Conservation (phyloP, 2,113 vertebrate species). For the Craseonycteris thonglongyai region DNA sequence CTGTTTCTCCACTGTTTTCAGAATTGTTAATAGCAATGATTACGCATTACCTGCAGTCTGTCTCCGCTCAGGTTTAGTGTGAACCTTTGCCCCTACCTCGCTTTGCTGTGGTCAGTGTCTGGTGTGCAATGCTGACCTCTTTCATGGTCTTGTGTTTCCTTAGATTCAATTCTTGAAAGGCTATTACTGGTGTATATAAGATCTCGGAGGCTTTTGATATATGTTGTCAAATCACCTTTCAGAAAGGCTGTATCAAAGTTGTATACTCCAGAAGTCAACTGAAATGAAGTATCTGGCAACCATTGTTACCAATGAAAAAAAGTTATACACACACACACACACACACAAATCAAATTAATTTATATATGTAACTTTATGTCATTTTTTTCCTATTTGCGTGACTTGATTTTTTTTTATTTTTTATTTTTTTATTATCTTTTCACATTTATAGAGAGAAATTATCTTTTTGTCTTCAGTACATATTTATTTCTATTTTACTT, state of each 20-base stretch:
- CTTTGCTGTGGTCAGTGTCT: neutral
- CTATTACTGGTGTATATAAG: neutral
- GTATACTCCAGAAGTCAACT: neutral
- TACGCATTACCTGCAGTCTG: neutral
- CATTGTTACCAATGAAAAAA: neutral
- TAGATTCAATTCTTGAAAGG: neutral
- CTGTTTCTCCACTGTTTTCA: constrained; percentile 38
- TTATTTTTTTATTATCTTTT: too few species aligned
- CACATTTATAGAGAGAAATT: too few species aligned
- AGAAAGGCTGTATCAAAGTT: neutral
- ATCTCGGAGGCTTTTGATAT: constrained; percentile 21
- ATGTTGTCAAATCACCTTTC: neutral
- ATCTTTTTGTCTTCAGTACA: too few species aligned
- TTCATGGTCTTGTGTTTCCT: neutral
- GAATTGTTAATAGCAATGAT: constrained; percentile 1
- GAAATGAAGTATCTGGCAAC: neutral
- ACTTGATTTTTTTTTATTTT: too few species aligned
- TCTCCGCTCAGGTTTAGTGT: neutral
- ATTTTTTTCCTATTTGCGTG: neutral
- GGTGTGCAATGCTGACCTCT: neutral
- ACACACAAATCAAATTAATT: too few species aligned
- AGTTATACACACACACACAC: too few species aligned
- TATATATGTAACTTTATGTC: neutral
- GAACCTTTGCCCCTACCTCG: neutral
- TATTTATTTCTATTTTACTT: too few species aligned